phyloP scores from a whole-genome alignment of 2,113 vertebrate species.

The human (Homo sapiens) region GRCh38 chr3:190573501-190574000 shows the following conservation, averaged over 20 bases:
- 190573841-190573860: not conserved
- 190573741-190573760: slow-evolving; percentile 33
- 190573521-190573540: not conserved
- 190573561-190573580: not conserved
- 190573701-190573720: not conserved
- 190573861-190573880: not conserved
- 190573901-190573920: not conserved
- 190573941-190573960: not conserved
- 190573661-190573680: not conserved
- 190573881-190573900: not conserved
- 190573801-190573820: not conserved
- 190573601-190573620: not conserved
- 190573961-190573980: not conserved
- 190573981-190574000: not conserved
- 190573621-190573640: slow-evolving; percentile 51
- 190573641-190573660: slow-evolving; percentile 28
- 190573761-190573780: slow-evolving; percentile 43
- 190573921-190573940: not conserved
- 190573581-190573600: slow-evolving; percentile 18
- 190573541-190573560: not conserved
- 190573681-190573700: slow-evolving; percentile 38
- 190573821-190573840: not conserved
- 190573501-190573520: not conserved
- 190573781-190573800: slow-evolving; percentile 46
- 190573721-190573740: slow-evolving; percentile 45